Evolutionary conservation across 1,140 invertebrate genomes (phyloP).

Genomic region (Drosophila sp.): DNA sequence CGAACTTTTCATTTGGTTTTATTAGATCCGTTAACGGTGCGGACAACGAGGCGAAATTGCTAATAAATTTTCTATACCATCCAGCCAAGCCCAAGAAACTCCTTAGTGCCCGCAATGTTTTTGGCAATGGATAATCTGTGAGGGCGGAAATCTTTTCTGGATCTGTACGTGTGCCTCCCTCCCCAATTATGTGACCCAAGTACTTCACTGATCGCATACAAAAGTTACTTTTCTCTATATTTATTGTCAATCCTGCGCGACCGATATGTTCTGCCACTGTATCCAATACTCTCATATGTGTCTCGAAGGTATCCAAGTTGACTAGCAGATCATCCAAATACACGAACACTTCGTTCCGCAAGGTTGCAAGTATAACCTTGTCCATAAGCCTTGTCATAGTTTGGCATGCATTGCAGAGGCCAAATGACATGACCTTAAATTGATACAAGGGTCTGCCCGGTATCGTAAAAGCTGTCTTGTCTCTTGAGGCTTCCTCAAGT

Average conservation of each 20-base stretch:
- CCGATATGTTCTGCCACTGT: too few relatives aligned
- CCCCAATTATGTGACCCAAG: conserved; percentile 15
- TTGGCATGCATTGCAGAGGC: too few relatives aligned
- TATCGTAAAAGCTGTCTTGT: too few relatives aligned
- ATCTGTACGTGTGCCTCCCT: conserved; percentile 15
- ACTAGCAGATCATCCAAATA: conserved; percentile 7
- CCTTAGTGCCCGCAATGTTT: not conserved
- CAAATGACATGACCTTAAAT: too few relatives aligned
- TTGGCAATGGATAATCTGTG: not conserved
- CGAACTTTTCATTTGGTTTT: too few relatives aligned
- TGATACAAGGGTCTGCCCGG: too few relatives aligned
- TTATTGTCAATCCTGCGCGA: not conserved
- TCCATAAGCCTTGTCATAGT: too few relatives aligned
- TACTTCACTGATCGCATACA: conserved; percentile 10
- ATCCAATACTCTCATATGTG: too few relatives aligned
- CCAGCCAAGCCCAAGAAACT: conserved; percentile 1
- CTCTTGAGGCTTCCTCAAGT: too few relatives aligned
- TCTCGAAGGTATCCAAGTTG: not conserved
- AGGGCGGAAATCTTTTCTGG: conserved; percentile 15
- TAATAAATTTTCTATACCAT: conserved; percentile 6
- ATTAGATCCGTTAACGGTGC: conserved; percentile 5
- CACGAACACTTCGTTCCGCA: not conserved
- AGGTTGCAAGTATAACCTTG: too few relatives aligned
- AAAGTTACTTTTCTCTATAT: conserved; percentile 22
- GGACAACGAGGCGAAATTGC: not conserved